Percentiles rank a stretch among this genome's conserved stretches.
These are phyloP conservation scores for Caenorhabditis auriculariae DNA, from an alignment of 2,888 invertebrate species.

Conservation along the genomic window DNA sequence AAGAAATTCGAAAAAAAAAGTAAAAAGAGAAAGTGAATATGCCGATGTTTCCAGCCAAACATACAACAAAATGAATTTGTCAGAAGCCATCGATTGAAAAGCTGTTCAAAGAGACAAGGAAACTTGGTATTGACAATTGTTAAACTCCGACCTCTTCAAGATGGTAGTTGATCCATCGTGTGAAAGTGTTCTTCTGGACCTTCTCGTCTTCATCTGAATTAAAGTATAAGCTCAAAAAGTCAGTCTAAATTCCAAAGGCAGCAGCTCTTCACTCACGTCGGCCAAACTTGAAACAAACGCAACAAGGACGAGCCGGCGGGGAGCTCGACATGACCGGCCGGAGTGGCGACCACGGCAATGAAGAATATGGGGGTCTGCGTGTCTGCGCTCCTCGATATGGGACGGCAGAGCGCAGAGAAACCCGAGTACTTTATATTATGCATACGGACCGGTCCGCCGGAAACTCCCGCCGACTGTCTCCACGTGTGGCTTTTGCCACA, in stretches of 20 bases:
- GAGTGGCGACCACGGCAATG: conserved; percentile 12
- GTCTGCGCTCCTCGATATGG: conserved; percentile 4
- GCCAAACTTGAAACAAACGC: conserved; percentile 41
- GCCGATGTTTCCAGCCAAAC: too few relatives aligned
- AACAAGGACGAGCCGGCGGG: conserved; percentile 45
- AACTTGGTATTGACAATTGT: too few relatives aligned
- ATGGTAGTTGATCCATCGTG: conserved; percentile 63
- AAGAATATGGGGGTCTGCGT: not conserved
- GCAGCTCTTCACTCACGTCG: conserved; percentile 42
- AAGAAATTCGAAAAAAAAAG: not conserved
- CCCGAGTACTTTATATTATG: not conserved
- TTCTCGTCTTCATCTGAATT: conserved; percentile 63
- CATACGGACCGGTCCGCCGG: too few relatives aligned
- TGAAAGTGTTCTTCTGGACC: conserved; percentile 63
- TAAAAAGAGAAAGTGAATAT: too few relatives aligned
- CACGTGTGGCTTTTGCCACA: too few relatives aligned
- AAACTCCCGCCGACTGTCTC: too few relatives aligned
- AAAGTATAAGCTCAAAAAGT: conserved; percentile 1
- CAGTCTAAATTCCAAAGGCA: conserved; percentile 4
- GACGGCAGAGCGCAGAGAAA: not conserved
- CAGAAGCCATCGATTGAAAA: not conserved
- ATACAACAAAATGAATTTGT: too few relatives aligned
- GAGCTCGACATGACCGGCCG: conserved; percentile 43
- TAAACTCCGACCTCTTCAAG: conserved; percentile 55
- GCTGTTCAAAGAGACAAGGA: not conserved